These are phyloP conservation scores for Drosophila trichaetosa DNA, from an alignment of 2,888 invertebrate species.

Conservation along the genomic window DNA sequence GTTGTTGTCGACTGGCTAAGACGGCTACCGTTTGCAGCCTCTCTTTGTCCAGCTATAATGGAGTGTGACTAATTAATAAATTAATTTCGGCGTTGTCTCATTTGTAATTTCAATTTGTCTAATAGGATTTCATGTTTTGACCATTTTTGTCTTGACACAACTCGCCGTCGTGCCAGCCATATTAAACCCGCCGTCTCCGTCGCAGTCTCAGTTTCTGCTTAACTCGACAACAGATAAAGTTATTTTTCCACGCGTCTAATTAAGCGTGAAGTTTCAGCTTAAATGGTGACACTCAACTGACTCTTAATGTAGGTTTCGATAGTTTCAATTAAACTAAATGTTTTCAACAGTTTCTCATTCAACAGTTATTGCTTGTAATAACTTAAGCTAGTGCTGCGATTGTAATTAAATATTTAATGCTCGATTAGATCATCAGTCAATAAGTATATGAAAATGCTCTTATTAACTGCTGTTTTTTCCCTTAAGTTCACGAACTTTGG, in stretches of 20 bases:
- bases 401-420: conserved; percentile 7
- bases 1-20: conserved; percentile 23
- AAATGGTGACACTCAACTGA: conserved; percentile 44
- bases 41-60: conserved; percentile 73
- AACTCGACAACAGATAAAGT: conserved; percentile 55
- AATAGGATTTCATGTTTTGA: conserved; percentile 81
- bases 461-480: neutral
- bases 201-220: conserved; percentile 6
- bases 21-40: conserved; percentile 52
- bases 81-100: conserved; percentile 78
- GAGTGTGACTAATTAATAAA: conserved; percentile 81
- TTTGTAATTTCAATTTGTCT: conserved; percentile 81
- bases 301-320: conserved; percentile 41
- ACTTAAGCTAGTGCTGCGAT: conserved; percentile 1
- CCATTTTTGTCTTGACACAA: conserved; percentile 69
- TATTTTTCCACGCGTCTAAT: conserved; percentile 68
- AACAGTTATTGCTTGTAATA: conserved; percentile 19
- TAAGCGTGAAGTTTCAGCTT: conserved; percentile 72
- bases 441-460: neutral
- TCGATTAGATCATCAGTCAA: conserved; percentile 4
- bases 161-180: conserved; percentile 38
- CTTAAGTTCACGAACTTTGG: neutral
- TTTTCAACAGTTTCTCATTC: conserved; percentile 12
- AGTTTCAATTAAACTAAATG: conserved; percentile 28
- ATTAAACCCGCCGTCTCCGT: conserved; percentile 15